Percentiles rank a stretch among this genome's conserved stretches.
Conservation (phyloP, 2,888 invertebrate genomes). For the Exephanes ischioxanthus region DNA sequence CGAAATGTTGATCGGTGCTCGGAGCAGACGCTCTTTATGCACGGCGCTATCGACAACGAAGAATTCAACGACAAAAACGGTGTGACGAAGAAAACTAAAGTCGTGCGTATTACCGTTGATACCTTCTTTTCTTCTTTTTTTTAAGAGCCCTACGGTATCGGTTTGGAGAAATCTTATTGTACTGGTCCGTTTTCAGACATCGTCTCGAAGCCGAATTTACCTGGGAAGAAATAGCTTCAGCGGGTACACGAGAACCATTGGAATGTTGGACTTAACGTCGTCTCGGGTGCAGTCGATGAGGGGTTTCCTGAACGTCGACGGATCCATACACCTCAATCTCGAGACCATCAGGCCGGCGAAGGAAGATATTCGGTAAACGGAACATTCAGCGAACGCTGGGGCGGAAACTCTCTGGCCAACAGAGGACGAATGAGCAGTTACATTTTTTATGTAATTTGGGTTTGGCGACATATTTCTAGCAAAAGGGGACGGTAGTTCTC, state of each 20-base stretch:
- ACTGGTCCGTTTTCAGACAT: not conserved
- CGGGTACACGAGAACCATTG: slow-evolving; percentile 18
- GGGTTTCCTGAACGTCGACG: not conserved
- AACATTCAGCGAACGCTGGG: not conserved
- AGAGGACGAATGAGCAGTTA: too few relatives aligned
- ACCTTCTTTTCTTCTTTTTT: not conserved
- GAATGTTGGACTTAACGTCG: not conserved
- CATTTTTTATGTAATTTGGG: too few relatives aligned
- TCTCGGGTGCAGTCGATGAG: not conserved
- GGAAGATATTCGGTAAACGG: not conserved
- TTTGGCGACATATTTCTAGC: too few relatives aligned
- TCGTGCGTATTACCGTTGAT: slow-evolving; percentile 27
- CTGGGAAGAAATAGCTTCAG: slow-evolving; percentile 42
- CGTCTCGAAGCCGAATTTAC: slow-evolving; percentile 36
- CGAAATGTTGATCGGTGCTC: slow-evolving; percentile 51
- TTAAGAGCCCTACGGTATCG: not conserved
- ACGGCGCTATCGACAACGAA: slow-evolving; percentile 28
- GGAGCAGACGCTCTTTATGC: slow-evolving; percentile 51
- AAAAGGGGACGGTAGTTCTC: too few relatives aligned
- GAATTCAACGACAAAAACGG: not conserved
- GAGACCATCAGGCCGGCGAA: slow-evolving; percentile 14
- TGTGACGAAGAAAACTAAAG: not conserved
- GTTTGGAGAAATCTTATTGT: not conserved
- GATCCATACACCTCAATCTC: slow-evolving; percentile 18
- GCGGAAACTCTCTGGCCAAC: not conserved